A percentile compares a stretch with the other conserved stretches of the same genome.
These are phyloP conservation scores for Argyra leucocephala DNA, from an alignment of 2,888 invertebrate species.

Conservation along the genomic window DNA sequence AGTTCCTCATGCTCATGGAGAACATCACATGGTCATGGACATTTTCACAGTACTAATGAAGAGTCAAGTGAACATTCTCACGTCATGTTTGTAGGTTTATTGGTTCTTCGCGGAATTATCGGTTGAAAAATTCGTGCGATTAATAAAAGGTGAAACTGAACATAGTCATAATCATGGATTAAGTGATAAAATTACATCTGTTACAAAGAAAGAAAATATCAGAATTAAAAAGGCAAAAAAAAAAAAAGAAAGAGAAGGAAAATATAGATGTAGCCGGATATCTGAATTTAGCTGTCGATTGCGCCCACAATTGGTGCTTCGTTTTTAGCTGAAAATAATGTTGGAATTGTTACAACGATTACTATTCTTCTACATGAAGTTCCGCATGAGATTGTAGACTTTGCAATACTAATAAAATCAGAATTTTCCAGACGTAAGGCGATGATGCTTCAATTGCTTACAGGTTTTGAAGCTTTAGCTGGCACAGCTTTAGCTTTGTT, in stretches of 20 bases:
- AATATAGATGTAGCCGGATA: slow-evolving; percentile 77
- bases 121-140: slow-evolving; percentile 87
- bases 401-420: slow-evolving; percentile 95
- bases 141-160: slow-evolving; percentile 77
- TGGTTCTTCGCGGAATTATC: slow-evolving; percentile 88
- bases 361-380: slow-evolving; percentile 97
- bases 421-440: slow-evolving; percentile 90
- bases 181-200: slow-evolving; percentile 24
- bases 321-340: slow-evolving; percentile 78
- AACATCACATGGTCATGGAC: slow-evolving; percentile 36
- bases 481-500: slow-evolving; percentile 86
- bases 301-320: slow-evolving; percentile 98
- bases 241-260: slow-evolving; percentile 43
- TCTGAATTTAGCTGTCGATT: slow-evolving; percentile 94
- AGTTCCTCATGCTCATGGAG: slow-evolving; percentile 46
- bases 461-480: slow-evolving; percentile 88
- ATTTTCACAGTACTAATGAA: slow-evolving; percentile 38
- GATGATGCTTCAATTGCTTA: slow-evolving; percentile 85
- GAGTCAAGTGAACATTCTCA: slow-evolving; percentile 53
- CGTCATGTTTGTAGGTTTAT: slow-evolving; percentile 85
- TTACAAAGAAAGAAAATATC: slow-evolving; percentile 20
- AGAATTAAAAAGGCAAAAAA: slow-evolving; percentile 32
- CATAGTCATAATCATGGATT: slow-evolving; percentile 62
- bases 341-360: slow-evolving; percentile 83
- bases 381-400: slow-evolving; percentile 99